Conservation (phyloP, 2,888 invertebrate genomes). For the Brachyopa scutellaris region DNA sequence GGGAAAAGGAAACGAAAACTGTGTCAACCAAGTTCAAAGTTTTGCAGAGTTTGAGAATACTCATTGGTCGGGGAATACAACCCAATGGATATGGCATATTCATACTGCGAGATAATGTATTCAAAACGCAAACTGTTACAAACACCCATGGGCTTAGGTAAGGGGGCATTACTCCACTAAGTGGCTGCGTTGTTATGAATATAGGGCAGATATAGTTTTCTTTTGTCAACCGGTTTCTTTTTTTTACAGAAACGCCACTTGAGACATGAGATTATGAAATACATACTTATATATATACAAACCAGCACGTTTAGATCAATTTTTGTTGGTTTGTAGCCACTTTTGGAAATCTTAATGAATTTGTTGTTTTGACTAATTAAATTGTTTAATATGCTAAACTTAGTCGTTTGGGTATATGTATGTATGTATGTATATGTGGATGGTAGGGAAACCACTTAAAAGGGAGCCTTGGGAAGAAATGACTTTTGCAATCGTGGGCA, state of each 20-base stretch:
- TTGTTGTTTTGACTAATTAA: conserved; percentile 40
- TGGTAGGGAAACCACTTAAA: neutral
- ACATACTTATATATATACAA: too few species aligned
- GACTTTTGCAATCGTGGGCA: too few species aligned
- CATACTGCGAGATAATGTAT: conserved; percentile 45
- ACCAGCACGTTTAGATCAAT: conserved; percentile 27
- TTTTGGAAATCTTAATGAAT: conserved; percentile 6
- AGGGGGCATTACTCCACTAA: conserved; percentile 45
- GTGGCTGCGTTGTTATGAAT: conserved; percentile 28
- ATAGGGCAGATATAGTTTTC: conserved; percentile 58
- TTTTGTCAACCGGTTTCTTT: conserved; percentile 50
- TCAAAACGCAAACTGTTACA: conserved; percentile 48
- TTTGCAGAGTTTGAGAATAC: too few species aligned
- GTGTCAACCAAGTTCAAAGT: conserved; percentile 48
- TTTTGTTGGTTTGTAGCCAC: conserved; percentile 1
- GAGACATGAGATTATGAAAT: conserved; percentile 42
- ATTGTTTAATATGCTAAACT: conserved; percentile 44
- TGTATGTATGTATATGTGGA: neutral
- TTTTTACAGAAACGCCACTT: neutral
- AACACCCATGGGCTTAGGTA: conserved; percentile 41
- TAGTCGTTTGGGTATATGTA: conserved; percentile 10
- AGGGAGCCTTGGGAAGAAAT: neutral
- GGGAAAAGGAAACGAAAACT: neutral
- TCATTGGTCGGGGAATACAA: conserved; percentile 10
- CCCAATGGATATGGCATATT: conserved; percentile 27